These are phyloP conservation scores for Amblyteles armatorius DNA, from an alignment of 2,888 invertebrate species.

Conservation along the genomic window DNA sequence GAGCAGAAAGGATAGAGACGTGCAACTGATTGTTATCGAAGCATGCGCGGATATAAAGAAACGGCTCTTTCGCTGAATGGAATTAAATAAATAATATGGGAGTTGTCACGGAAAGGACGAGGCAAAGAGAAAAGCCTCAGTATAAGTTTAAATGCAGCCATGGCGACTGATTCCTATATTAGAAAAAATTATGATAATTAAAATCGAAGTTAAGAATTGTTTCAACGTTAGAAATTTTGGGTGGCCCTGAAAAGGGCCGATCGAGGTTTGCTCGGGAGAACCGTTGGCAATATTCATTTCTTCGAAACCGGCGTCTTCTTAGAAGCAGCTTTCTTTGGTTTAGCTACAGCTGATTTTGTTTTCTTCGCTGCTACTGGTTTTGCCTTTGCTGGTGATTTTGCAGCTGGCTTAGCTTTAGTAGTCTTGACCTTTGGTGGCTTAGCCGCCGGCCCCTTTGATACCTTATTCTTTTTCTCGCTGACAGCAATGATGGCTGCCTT, in stretches of 20 bases:
- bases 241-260: constrained; percentile 64
- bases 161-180: no score
- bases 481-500: constrained; percentile 42
- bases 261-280: constrained; percentile 15
- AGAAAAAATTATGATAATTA: not conserved
- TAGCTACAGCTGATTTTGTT: constrained; percentile 28
- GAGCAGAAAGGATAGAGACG: no score
- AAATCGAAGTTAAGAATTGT: not conserved
- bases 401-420: constrained; percentile 59
- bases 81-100: no score
- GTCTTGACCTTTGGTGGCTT: constrained; percentile 70
- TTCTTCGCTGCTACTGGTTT: constrained; percentile 54
- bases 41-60: not conserved
- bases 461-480: constrained; percentile 45
- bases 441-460: constrained; percentile 59
- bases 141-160: no score
- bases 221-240: constrained; percentile 47
- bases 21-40: no score
- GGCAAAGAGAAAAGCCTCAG: no score
- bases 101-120: no score
- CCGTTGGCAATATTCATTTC: constrained; percentile 50
- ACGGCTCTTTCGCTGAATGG: no score
- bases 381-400: constrained; percentile 74
- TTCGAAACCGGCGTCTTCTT: constrained; percentile 52
- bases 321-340: constrained; percentile 49